phyloP scores from a whole-genome alignment of 2,113 vertebrate genomes.

The Athene noctua region DNA sequence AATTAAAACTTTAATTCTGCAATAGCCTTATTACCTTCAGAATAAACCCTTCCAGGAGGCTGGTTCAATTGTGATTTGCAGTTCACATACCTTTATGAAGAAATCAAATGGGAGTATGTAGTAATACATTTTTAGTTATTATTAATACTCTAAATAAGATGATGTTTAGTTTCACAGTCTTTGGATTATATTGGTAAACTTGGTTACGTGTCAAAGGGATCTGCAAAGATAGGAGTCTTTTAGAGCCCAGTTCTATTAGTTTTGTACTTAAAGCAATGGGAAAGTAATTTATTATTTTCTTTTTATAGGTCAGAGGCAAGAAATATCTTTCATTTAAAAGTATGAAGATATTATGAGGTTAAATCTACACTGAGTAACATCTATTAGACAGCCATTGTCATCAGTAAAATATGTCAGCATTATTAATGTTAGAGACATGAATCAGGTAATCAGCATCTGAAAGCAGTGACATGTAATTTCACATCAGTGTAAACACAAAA shows the following conservation, averaged over 20 bases:
- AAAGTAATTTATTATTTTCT: slow-evolving; percentile 69
- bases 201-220: slow-evolving; percentile 54
- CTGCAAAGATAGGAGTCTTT: slow-evolving; percentile 60
- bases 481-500: slow-evolving; percentile 1
- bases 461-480: slow-evolving; percentile 54
- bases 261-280: slow-evolving; percentile 18
- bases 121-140: slow-evolving; percentile 6
- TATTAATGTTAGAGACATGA: slow-evolving; percentile 43
- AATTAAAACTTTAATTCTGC: slow-evolving; percentile 3
- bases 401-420: slow-evolving; percentile 59
- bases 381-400: slow-evolving; percentile 3
- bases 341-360: slow-evolving; percentile 70
- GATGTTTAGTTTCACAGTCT: slow-evolving; percentile 60
- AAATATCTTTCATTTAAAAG: slow-evolving; percentile 65
- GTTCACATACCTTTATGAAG: not conserved
- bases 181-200: slow-evolving; percentile 74
- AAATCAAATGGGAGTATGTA: not conserved
- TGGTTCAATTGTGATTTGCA: slow-evolving; percentile 15
- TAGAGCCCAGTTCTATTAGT: slow-evolving; percentile 56
- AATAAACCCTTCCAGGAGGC: slow-evolving; percentile 41
- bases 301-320: slow-evolving; percentile 63
- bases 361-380: slow-evolving; percentile 43
- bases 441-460: slow-evolving; percentile 29
- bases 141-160: slow-evolving; percentile 56
- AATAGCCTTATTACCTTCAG: slow-evolving; percentile 14